Evolutionary conservation across 1,140 invertebrate species (phyloP).

Genomic region (Nymphalis io): DNA sequence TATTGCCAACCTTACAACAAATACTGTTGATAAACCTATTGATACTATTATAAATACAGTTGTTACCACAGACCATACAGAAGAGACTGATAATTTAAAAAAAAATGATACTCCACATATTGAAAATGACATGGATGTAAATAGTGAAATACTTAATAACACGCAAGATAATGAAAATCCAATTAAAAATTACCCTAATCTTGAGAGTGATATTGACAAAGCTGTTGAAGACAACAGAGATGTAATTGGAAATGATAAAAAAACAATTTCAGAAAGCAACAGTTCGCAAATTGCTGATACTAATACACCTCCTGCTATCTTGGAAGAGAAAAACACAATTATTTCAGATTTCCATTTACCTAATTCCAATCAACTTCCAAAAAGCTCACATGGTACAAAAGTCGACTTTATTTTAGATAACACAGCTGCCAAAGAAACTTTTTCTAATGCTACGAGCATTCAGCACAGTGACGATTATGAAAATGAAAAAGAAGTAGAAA

Average conservation of each 20-base stretch:
- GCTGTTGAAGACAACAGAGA: background rate
- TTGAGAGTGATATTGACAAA: background rate
- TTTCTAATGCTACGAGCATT: slow-evolving; percentile 12
- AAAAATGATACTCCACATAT: slow-evolving; percentile 10
- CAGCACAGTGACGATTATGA: no score
- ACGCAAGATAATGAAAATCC: background rate
- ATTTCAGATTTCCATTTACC: background rate
- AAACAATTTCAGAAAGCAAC: background rate
- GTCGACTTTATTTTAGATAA: background rate
- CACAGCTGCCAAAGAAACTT: background rate
- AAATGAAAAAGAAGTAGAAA: slow-evolving; percentile 23
- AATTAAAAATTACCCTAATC: background rate
- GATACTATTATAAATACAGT: background rate
- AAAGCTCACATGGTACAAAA: background rate
- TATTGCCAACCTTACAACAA: slow-evolving; percentile 12
- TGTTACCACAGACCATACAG: slow-evolving; percentile 19
- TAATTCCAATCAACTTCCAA: background rate
- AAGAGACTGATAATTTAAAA: slow-evolving; percentile 7
- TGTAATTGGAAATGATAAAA: background rate
- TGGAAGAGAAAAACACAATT: background rate
- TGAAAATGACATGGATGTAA: background rate
- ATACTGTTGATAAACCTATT: slow-evolving; percentile 4
- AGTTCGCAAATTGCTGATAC: background rate
- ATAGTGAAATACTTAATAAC: background rate
- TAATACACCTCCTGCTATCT: background rate